Percentiles rank a stretch among this genome's conserved stretches.
These are phyloP conservation scores for Petrocephalus zakoni DNA, from an alignment of 2,113 vertebrate genomes.

Conservation along the genomic window DNA sequence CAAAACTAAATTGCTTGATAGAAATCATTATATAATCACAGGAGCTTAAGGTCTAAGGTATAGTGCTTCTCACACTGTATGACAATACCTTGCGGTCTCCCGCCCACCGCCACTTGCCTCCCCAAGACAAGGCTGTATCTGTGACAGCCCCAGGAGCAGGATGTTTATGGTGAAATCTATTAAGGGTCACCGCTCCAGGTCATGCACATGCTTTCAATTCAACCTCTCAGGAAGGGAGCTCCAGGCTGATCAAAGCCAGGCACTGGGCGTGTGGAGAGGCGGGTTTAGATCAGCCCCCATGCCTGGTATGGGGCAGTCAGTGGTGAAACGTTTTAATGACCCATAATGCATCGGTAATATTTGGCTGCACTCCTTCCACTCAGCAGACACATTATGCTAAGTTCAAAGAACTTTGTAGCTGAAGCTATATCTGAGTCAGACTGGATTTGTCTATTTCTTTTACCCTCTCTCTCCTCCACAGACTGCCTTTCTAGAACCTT, in stretches of 20 bases:
- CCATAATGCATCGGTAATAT: neutral
- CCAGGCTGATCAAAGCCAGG: neutral
- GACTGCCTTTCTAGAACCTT: neutral
- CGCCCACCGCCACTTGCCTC: neutral
- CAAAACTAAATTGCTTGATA: neutral
- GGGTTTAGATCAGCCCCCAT: neutral
- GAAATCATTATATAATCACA: neutral
- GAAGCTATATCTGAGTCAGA: neutral
- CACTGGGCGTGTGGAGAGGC: neutral
- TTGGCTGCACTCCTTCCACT: neutral
- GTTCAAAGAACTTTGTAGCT: neutral
- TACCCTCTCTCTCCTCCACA: neutral
- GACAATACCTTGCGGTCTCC: neutral
- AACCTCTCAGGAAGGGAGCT: neutral
- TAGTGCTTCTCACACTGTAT: neutral
- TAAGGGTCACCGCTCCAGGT: neutral
- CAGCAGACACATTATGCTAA: neutral
- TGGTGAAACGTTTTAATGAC: neutral
- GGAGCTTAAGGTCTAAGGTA: neutral
- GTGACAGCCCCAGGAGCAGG: neutral
- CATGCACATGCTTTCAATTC: constrained; percentile 1
- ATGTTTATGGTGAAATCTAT: neutral
- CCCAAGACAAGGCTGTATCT: neutral
- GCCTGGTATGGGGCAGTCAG: neutral
- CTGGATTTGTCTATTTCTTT: neutral